Evolutionary conservation across 2,797 vertebrate species (phyloP), one percentile per base, ranked within the genome.

Genomic region (Notolabrus celidotus): DNA sequence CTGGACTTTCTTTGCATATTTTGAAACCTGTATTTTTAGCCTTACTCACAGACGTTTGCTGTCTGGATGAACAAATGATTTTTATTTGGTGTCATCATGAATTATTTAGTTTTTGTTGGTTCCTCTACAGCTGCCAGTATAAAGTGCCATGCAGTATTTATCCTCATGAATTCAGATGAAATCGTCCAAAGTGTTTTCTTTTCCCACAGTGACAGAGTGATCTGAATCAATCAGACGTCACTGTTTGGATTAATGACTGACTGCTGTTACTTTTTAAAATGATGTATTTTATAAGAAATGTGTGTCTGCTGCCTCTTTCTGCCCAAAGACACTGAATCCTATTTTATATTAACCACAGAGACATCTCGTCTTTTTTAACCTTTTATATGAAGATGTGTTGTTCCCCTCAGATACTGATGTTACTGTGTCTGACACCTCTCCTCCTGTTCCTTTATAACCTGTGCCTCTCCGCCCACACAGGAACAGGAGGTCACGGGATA

Each of bases 131-230:
- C 86, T 92, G 85, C 79, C 79, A 67, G 77, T 65, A 62, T 74
- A 50, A 88, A 87, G 84, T 90, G 87, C 87, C 87, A 86, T 85
- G 83, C 84, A 89, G 85, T 90, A 83, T 90, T 92, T 79, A 41
- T 50, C 49, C 11, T 71, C 66, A 60, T 71, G 36, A 58, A 41
- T 59, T 79, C 45, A 73, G 68, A 77, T 53, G 2, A 0, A 76
- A 68, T 80, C 67, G 68, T 77, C 64, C 79, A 76, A 82, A 85
- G 77, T 50, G 14, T 52, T 80, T 67, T 46, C 1, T 12, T 27
- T 77, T 17, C 10, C 27, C 19, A 29, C 23, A 20, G 33, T 36
- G 33, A 49, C 42, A 43, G 11, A 63, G 54, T 43, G 56, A 66
- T 77, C 75, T 58, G 11, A 14, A n/a, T n/a, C n/a, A n/a, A n/a